Base-by-base conservation (phyloP, 2,888 invertebrate species). In the Ischnura elegans region DNA sequence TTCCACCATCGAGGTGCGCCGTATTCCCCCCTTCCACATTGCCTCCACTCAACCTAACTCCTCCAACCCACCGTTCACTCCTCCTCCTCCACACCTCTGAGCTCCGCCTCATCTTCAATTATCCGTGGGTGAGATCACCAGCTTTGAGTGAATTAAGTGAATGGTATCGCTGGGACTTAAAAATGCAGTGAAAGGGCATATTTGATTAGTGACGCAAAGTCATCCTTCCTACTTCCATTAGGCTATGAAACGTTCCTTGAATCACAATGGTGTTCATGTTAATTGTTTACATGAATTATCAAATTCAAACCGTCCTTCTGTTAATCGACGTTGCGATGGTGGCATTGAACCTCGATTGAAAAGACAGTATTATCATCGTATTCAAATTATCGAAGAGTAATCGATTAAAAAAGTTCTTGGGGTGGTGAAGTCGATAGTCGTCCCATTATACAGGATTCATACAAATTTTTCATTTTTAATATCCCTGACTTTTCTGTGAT, bases 21-120 rank as follows among this genome's bases (percentile, higher is more conserved):
- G 8, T 19, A 51, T 51, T 8, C 8, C 51, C 51, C 19, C 51
- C 51, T 85, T 19, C 85, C 85, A 2, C 43, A 16, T 1, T 46
- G 45, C 25, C 45, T 13, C 43, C 46, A 45, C 46, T 19, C 2
- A 25, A 16, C 86, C n/a, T 45, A 29, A n/a, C 29, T 21, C 29
- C 29, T 66, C 66, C 29, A n/a, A 8, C 5, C 21, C 19, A 3
- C 55, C 45, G 10, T 21, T 43, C 42, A 86, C 86, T 10, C 43
- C 36, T 42, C 46, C 86, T 45, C 46, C 45, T 46, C n/a, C 43
- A 6, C 25, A 13, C 86, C 25, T 25, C 19, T 19, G 21, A 0
- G 43, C 84, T n/a, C 43, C 86, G 45, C 25, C 45, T 86, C 86
- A 43, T 86, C 46, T 46, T 46, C 86, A 45, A 76, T 76, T 76